Evolutionary conservation across 2,797 vertebrate species (phyloP).

Genomic region (Poecilia picta): DNA sequence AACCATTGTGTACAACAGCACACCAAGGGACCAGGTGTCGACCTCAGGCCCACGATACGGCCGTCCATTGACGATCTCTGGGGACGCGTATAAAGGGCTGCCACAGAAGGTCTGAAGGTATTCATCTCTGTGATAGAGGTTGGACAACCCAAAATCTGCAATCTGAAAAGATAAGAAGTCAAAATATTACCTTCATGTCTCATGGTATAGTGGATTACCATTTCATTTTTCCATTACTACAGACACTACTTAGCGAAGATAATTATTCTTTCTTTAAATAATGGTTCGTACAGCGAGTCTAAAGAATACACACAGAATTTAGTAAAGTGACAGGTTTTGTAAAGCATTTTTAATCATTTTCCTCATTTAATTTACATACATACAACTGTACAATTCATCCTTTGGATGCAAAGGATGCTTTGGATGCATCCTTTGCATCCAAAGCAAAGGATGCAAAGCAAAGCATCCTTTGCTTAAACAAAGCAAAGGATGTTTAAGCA

Average conservation of each 20-base stretch:
- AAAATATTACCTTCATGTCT: not conserved
- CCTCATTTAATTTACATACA: not conserved
- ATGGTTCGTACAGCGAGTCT: not conserved
- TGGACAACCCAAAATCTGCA: conserved; percentile 96
- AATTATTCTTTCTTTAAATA: not conserved
- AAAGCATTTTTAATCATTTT: not conserved
- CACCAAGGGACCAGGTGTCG: conserved; percentile 97
- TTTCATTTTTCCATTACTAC: not conserved
- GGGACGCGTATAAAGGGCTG: conserved; percentile 95
- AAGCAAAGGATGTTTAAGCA: no score
- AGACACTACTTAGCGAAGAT: not conserved
- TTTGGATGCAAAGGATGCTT: no score
- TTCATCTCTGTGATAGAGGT: conserved; percentile 88
- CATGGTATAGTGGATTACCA: not conserved
- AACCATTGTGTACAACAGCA: conserved; percentile 93
- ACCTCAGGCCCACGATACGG: conserved; percentile 96
- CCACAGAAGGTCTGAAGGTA: conserved; percentile 95
- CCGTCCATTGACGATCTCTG: conserved; percentile 94
- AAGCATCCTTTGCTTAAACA: no score
- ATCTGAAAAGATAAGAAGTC: conserved; percentile 80
- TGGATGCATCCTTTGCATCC: no score
- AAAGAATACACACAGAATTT: not conserved
- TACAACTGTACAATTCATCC: not conserved
- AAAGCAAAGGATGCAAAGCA: no score
- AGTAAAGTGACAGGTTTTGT: not conserved